Evolutionary conservation across 2,888 invertebrate species (phyloP), one percentile per base, ranked within the genome.

Genomic region (Euplagia quadripunctaria): DNA sequence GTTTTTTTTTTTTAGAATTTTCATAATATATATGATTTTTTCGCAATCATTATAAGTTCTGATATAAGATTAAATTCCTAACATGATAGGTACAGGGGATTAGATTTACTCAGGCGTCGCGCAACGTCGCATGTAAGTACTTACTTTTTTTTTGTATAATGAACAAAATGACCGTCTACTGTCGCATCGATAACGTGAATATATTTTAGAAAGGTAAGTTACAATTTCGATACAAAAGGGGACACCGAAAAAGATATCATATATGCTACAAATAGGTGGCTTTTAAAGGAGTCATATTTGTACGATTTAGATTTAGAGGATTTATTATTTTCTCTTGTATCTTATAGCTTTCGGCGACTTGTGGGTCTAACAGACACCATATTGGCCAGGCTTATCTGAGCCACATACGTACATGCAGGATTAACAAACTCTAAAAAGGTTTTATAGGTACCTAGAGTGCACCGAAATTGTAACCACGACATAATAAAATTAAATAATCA

Each of bases 1-100:
- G 72, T 67, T 88, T 90, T 93, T 90, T 93, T 93, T 93, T 58
- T 61, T 92, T 91, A 83, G 74, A 85, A 86, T 88, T 87, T 92
- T 92, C 77, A 71, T 88, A 86, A 86, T 81, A 65, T 52, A 64
- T 79, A 77, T 80, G 72, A 71, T 79, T 70, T 82, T 81, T 83
- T 82, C 76, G 74, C 78, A 78, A 81, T 83, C 80, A 79, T 76
- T 75, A 75, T 55, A 74, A n/a, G 82, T 80, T 85, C 82, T 74
- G 70, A 72, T 79, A 82, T 83, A 84, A 73, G 73, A 71, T 76
- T 75, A 76, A 78, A 78, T 80, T 71, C 68, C 77, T 84, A 79
- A 85, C 73, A 72, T 78, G 77, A 71, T 79, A 82, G 73, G 52
- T 71, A 72, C 63, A 73, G 51, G 67, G 71, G 51, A 75, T 65